Conservation (phyloP, 2,113 vertebrate genomes). For the Holacanthus passer region DNA sequence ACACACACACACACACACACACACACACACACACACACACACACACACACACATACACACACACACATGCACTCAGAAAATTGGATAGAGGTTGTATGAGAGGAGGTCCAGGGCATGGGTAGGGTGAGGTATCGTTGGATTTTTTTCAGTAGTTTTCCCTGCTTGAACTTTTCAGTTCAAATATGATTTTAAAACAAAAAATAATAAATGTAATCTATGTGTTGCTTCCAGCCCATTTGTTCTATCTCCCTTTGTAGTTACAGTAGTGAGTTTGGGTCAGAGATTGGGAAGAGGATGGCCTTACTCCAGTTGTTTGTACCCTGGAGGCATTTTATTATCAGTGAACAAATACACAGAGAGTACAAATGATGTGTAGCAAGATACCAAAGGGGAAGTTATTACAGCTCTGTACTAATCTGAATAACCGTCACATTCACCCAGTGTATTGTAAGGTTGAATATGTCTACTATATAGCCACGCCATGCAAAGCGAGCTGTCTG, state of each 20-base stretch:
- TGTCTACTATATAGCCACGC: background rate
- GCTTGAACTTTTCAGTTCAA: conserved; percentile 10
- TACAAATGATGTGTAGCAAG: background rate
- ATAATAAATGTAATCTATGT: background rate
- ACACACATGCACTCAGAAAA: conserved; percentile 16
- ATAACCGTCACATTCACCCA: background rate
- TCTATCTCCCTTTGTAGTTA: background rate
- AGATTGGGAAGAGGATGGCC: background rate
- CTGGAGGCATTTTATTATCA: background rate
- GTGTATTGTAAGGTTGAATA: background rate
- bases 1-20: conserved; percentile 16
- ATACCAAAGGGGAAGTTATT: background rate
- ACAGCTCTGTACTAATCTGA: background rate
- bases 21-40: conserved; percentile 22
- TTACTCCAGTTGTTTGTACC: background rate
- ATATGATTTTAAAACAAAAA: background rate
- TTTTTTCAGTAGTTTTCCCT: background rate
- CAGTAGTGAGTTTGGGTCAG: background rate
- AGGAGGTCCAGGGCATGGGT: conserved; percentile 2
- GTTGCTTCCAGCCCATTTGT: background rate
- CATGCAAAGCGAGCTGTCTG: background rate
- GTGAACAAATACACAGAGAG: background rate
- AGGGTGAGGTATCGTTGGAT: background rate
- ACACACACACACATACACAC: conserved; percentile 16
- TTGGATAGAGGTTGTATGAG: conserved; percentile 38